A percentile compares a stretch with the other conserved stretches of the same genome.
These are phyloP conservation scores for Thalassoma bifasciatum DNA, from an alignment of 2,113 vertebrate genomes.

Conservation along the genomic window DNA sequence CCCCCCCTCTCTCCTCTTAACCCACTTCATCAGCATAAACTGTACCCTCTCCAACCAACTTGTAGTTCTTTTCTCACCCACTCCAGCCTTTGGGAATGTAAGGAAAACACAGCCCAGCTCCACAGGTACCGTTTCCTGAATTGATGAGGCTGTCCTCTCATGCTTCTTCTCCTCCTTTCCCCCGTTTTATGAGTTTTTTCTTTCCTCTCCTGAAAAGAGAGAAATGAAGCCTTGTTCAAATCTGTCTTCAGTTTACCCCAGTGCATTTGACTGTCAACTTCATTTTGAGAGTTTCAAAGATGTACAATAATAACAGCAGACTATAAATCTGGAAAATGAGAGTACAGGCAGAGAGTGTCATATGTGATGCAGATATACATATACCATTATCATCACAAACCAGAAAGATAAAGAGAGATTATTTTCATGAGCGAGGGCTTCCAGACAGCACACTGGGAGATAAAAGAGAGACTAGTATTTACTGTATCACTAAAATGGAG, in stretches of 20 bases:
- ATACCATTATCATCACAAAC: too few species aligned
- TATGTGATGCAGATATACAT: not conserved
- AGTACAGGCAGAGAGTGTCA: not conserved
- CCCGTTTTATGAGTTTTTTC: slow-evolving; percentile 3
- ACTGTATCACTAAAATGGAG: too few species aligned
- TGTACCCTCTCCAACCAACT: slow-evolving; percentile 1
- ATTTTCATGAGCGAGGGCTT: too few species aligned
- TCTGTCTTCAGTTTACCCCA: not conserved
- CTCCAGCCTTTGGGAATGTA: slow-evolving; percentile 25
- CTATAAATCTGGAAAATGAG: slow-evolving; percentile 3
- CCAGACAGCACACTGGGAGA: too few species aligned
- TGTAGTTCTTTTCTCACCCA: not conserved
- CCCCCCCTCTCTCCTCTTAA: slow-evolving; percentile 15
- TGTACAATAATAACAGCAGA: not conserved
- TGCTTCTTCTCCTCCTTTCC: not conserved
- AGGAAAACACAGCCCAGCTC: slow-evolving; percentile 30
- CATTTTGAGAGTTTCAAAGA: not conserved
- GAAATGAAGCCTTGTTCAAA: not conserved
- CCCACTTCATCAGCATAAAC: slow-evolving; percentile 25
- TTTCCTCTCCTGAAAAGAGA: slow-evolving; percentile 1
- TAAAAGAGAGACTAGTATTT: too few species aligned
- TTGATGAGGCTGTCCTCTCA: slow-evolving; percentile 5
- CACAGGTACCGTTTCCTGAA: slow-evolving; percentile 43
- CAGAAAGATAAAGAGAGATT: too few species aligned
- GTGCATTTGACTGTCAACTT: slow-evolving; percentile 1